Evolutionary conservation across 2,113 vertebrate genomes (phyloP), one percentile per base, ranked within the genome.

Genomic region (Caranx melampygus): DNA sequence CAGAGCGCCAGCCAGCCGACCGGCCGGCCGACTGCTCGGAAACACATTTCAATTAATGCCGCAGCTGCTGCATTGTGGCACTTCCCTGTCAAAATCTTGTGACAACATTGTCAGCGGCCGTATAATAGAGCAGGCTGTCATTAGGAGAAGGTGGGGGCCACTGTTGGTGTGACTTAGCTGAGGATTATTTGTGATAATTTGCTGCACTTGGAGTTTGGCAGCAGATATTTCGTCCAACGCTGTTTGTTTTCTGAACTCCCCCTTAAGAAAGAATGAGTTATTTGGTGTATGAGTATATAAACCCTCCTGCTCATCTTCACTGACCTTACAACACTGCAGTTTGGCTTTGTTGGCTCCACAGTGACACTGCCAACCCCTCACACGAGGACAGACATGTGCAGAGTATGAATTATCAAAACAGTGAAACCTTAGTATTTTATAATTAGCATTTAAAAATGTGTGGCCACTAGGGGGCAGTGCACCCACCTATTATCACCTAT

Each of bases 21-120:
- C 26, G 26, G 26, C 26, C 26, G 26, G 26, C 26, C 26, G 26
- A 26, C 26, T 26, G 26, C 26, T 26, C 26, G 26, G 26, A 26
- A 26, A 62, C 26, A 34, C 20, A 11, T 66, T 21, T 42, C 21
- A 80, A 52, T 66, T 58, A 65, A 58, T 12, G 51, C 15, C 49
- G 45, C n/a, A 33, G 42, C 42, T 31, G 31, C 47, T 31, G 6
- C 14, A 10, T 0, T 5, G 16, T 33, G 11, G 3, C 6, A 45
- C 2, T 21, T 12, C 52, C 16, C n/a, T 18, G 16, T 26, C n/a
- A 34, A 44, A 49, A n/a, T n/a, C 31, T 72, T 78, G 67, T 20
- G 14, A 69, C 5, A 5, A 37, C 42, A n/a, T 35, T 55, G 15
- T 18, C 55, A 4, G 31, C 5, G 6, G 16, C 18, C 14, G 42